phyloP scores from a whole-genome alignment of 1,140 invertebrate species.

The Idris sp. region DNA sequence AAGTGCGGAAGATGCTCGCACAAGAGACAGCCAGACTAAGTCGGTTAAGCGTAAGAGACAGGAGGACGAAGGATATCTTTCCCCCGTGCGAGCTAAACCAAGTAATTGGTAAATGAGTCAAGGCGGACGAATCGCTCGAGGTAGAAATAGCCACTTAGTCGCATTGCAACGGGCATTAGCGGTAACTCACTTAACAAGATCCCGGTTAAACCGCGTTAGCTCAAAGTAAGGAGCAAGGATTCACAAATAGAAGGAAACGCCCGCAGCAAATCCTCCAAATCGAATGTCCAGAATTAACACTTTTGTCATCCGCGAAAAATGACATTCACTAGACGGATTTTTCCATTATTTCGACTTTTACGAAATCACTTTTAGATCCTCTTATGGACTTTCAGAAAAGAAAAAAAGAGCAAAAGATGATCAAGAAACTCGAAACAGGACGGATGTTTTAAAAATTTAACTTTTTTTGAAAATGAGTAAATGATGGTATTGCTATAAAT shows the following conservation, averaged over 20 bases:
- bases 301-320: no score
- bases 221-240: conserved; percentile 59
- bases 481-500: no score
- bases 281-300: conserved; percentile 43
- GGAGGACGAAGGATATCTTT: conserved; percentile 38
- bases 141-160: conserved; percentile 74
- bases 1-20: conserved; percentile 54
- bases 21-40: conserved; percentile 45
- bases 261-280: conserved; percentile 33
- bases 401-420: no score
- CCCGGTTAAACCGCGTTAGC: conserved; percentile 72
- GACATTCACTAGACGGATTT: conserved; percentile 7
- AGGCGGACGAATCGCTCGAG: conserved; percentile 68
- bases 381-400: no score
- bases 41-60: conserved; percentile 44
- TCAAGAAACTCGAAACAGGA: no score
- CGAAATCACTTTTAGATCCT: conserved; percentile 6
- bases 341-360: conserved; percentile 7
- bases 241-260: conserved; percentile 47
- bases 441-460: no score
- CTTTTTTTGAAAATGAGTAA: no score
- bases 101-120: conserved; percentile 73
- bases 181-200: conserved; percentile 74
- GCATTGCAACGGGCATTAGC: conserved; percentile 74
- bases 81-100: conserved; percentile 46